phyloP scores from a whole-genome alignment of 1,140 invertebrate genomes.

The Euschistus heros region DNA sequence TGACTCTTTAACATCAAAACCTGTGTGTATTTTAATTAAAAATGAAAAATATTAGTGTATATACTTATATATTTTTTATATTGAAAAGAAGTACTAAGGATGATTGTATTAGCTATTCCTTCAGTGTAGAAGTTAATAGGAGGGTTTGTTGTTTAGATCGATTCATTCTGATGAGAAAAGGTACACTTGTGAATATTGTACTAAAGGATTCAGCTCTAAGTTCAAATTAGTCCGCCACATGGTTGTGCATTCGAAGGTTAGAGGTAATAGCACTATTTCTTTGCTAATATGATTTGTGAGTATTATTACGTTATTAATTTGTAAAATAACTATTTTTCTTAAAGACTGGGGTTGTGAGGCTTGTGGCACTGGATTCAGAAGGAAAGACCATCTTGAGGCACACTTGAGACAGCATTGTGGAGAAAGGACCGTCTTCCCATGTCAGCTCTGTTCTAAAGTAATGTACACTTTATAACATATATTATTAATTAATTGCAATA shows the following conservation, averaged over 20 bases:
- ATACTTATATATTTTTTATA: too few species aligned
- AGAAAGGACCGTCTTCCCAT: constrained; percentile 38
- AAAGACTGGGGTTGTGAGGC: not conserved
- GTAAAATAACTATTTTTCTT: not conserved
- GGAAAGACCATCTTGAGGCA: constrained; percentile 54
- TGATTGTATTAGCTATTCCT: too few species aligned
- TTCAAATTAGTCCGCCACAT: constrained; percentile 58
- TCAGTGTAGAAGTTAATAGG: too few species aligned
- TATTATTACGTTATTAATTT: not conserved
- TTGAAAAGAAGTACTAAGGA: too few species aligned
- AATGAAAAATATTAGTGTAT: too few species aligned
- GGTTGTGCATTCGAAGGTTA: constrained; percentile 48
- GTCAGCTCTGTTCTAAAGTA: not conserved
- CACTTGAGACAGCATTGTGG: constrained; percentile 58
- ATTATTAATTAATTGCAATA: too few species aligned
- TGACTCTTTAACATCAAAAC: too few species aligned
- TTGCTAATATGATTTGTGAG: not conserved
- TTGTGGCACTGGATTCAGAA: constrained; percentile 31
- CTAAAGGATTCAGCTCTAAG: constrained; percentile 55
- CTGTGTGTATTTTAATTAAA: too few species aligned
- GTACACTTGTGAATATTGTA: constrained; percentile 51
- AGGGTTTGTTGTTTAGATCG: not conserved
- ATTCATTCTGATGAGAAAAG: constrained; percentile 56
- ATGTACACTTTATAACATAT: not conserved
- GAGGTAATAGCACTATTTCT: not conserved